A percentile compares a stretch with the other conserved stretches of the same genome.
phyloP scores from a whole-genome alignment of 2,888 invertebrate genomes.

The Sesia bembeciformis region DNA sequence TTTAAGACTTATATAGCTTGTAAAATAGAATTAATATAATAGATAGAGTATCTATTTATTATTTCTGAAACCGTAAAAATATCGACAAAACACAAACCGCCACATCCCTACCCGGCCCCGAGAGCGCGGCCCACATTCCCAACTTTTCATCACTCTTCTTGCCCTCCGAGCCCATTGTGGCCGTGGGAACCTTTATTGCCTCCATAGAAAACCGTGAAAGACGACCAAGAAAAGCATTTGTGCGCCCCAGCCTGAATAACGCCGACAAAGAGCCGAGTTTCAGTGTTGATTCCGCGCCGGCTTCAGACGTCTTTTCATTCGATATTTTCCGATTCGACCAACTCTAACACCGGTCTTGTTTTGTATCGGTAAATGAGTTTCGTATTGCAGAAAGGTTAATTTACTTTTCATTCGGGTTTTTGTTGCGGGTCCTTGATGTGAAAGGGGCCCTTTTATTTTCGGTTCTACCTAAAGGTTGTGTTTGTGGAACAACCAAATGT shows the following conservation, averaged over 20 bases:
- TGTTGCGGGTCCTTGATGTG: slow-evolving; percentile 31
- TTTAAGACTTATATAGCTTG: too few relatives aligned
- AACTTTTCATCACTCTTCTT: slow-evolving; percentile 69
- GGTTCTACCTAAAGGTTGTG: slow-evolving; percentile 15
- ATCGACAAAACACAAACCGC: slow-evolving; percentile 3
- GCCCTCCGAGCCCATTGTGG: slow-evolving; percentile 66
- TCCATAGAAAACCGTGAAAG: slow-evolving; percentile 70
- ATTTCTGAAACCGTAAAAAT: neutral
- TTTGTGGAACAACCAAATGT: slow-evolving; percentile 1
- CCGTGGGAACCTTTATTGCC: slow-evolving; percentile 73
- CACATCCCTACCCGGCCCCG: slow-evolving; percentile 45
- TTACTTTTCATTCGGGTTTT: slow-evolving; percentile 51
- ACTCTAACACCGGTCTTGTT: slow-evolving; percentile 40
- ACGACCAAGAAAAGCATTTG: slow-evolving; percentile 69
- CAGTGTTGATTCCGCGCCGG: slow-evolving; percentile 48
- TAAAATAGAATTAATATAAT: too few relatives aligned
- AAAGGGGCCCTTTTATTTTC: slow-evolving; percentile 24
- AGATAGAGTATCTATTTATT: too few relatives aligned
- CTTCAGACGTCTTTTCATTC: slow-evolving; percentile 52
- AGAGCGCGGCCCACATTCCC: slow-evolving; percentile 68
- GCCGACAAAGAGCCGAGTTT: slow-evolving; percentile 49
- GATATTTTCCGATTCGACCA: slow-evolving; percentile 55
- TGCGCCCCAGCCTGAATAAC: slow-evolving; percentile 51
- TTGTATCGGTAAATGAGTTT: slow-evolving; percentile 71
- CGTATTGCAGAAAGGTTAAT: slow-evolving; percentile 53